These are phyloP conservation scores for Acrocephalus arundinaceus DNA, from an alignment of 2,113 vertebrate genomes.

Conservation along the genomic window DNA sequence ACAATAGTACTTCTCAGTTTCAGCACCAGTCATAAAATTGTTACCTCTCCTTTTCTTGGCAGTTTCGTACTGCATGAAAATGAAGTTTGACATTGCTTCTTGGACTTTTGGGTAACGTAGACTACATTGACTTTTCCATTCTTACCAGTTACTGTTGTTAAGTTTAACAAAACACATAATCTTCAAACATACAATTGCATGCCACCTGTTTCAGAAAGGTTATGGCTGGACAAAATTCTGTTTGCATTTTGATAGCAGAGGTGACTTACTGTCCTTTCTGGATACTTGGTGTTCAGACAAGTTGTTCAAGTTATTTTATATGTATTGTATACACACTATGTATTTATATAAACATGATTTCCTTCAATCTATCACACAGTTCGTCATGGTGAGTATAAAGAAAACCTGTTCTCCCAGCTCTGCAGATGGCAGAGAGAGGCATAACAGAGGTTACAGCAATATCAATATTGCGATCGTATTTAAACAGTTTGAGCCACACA, in stretches of 20 bases:
- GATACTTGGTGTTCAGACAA: conserved; percentile 50
- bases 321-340: conserved; percentile 33
- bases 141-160: background rate
- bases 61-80: background rate
- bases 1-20: background rate
- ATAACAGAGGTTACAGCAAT: conserved; percentile 47
- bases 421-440: conserved; percentile 36
- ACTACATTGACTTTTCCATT: background rate
- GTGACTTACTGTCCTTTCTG: conserved; percentile 53
- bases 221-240: conserved; percentile 21
- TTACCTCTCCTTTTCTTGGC: background rate
- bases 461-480: background rate
- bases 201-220: conserved; percentile 18
- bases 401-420: conserved; percentile 59
- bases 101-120: background rate
- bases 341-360: conserved; percentile 61
- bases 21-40: background rate
- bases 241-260: conserved; percentile 53
- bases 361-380: conserved; percentile 29
- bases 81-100: background rate
- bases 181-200: background rate
- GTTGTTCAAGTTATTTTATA: conserved; percentile 38
- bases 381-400: conserved; percentile 1
- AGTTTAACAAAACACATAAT: background rate
- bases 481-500: conserved; percentile 41